phyloP scores from a whole-genome alignment of 2,113 vertebrate species.

The Clupea harengus region DNA sequence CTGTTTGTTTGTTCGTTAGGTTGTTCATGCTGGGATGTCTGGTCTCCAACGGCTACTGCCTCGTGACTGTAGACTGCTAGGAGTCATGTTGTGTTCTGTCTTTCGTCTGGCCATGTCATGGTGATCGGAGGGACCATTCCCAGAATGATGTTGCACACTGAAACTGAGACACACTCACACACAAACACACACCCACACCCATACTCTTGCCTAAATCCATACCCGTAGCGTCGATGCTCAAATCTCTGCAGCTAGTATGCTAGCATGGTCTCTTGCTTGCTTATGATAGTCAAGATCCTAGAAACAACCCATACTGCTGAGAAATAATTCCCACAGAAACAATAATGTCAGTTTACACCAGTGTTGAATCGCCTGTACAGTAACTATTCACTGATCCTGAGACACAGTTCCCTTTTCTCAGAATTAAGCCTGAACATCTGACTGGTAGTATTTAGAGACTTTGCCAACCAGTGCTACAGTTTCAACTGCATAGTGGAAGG shows the following conservation, averaged over 20 bases:
- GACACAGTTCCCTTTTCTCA: not conserved
- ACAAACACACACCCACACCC: not conserved
- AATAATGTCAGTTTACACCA: not conserved
- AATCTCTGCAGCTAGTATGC: not conserved
- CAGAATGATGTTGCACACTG: not conserved
- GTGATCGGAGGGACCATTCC: not conserved
- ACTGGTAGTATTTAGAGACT: not conserved
- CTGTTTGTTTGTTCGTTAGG: not conserved
- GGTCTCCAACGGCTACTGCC: not conserved
- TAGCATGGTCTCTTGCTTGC: constrained; percentile 5
- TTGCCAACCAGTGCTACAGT: not conserved
- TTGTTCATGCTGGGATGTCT: not conserved
- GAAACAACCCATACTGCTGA: not conserved
- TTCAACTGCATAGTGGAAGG: not conserved
- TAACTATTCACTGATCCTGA: not conserved
- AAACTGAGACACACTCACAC: not conserved
- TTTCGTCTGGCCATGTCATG: not conserved
- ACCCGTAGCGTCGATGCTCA: not conserved
- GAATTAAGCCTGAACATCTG: not conserved
- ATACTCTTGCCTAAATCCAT: not conserved
- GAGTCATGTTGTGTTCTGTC: not conserved
- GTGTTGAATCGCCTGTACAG: not conserved
- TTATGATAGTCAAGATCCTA: not conserved
- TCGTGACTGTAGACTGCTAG: constrained; percentile 1
- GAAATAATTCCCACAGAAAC: not conserved